These are phyloP conservation scores for Philopedon plagiatum DNA, from an alignment of 2,888 invertebrate species.

Conservation along the genomic window DNA sequence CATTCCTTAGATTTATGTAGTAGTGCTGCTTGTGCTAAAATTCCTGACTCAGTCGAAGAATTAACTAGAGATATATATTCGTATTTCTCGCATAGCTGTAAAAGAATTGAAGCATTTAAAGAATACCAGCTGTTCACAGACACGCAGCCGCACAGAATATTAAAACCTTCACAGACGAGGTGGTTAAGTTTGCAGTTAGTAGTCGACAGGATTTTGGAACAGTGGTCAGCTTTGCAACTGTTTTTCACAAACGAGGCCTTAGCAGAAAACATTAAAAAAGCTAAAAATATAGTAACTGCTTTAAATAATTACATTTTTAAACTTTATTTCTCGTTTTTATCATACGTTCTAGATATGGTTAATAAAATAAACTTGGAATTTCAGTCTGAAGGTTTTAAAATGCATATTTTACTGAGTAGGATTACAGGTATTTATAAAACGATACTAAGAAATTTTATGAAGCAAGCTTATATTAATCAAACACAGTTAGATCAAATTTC, in stretches of 20 bases:
- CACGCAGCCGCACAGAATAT: constrained; percentile 43
- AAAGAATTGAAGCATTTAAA: constrained; percentile 32
- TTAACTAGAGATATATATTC: constrained; percentile 36
- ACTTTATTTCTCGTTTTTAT: constrained; percentile 43
- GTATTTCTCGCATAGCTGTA: constrained; percentile 42
- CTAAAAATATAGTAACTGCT: constrained; percentile 38
- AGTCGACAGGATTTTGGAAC: constrained; percentile 25
- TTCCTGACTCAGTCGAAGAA: constrained; percentile 25
- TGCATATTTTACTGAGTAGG: constrained; percentile 23
- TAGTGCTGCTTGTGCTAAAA: too few species aligned
- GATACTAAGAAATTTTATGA: constrained; percentile 39
- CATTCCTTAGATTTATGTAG: constrained; percentile 22
- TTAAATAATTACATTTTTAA: constrained; percentile 38
- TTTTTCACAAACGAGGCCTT: constrained; percentile 43
- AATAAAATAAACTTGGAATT: constrained; percentile 50
- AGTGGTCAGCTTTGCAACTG: constrained; percentile 39
- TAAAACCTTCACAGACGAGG: constrained; percentile 45
- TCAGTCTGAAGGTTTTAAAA: constrained; percentile 36
- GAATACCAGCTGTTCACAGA: constrained; percentile 47
- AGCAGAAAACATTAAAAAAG: constrained; percentile 32
- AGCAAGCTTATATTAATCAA: constrained; percentile 27
- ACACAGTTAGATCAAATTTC: constrained; percentile 17
- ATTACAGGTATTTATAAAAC: constrained; percentile 32
- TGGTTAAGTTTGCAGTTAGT: constrained; percentile 30
- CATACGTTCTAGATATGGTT: constrained; percentile 44